Evolutionary conservation across 1,140 invertebrate species (phyloP).

Genomic region (Drosophila rufa): DNA sequence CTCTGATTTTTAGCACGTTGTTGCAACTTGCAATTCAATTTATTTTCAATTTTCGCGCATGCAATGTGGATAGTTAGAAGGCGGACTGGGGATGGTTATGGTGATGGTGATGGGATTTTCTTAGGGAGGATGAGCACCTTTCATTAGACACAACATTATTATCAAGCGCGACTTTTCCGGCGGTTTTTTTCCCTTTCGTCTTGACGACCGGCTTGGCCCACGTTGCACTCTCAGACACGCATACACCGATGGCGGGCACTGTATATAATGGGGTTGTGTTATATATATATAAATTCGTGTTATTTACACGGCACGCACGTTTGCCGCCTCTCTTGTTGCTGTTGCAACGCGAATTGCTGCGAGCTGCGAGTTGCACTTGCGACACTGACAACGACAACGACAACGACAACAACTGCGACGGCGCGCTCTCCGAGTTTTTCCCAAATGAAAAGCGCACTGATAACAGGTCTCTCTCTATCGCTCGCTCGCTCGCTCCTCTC

Average conservation of each 20-base stretch:
- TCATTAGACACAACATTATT: constrained; percentile 77
- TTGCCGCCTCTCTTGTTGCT: constrained; percentile 64
- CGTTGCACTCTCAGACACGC: constrained; percentile 29
- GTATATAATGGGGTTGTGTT: constrained; percentile 26
- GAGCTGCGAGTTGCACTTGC: constrained; percentile 47
- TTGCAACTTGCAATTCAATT: constrained; percentile 83
- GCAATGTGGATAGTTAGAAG: constrained; percentile 33
- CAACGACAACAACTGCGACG: constrained; percentile 54
- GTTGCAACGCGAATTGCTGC: constrained; percentile 58
- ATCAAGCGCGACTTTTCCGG: constrained; percentile 61
- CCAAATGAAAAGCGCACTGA: constrained; percentile 29
- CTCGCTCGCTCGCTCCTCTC: constrained; percentile 34
- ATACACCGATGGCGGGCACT: constrained; percentile 43
- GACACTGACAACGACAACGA: constrained; percentile 45
- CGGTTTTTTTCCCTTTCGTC: constrained; percentile 28
- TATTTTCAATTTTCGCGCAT: constrained; percentile 81
- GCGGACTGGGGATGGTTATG: background rate
- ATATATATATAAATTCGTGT: constrained; percentile 38
- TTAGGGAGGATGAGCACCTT: constrained; percentile 46
- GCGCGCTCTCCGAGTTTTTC: constrained; percentile 47
- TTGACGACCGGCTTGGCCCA: constrained; percentile 46
- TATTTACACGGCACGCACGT: constrained; percentile 76
- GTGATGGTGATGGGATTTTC: background rate
- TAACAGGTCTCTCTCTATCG: constrained; percentile 24
- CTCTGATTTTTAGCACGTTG: constrained; percentile 70